These are phyloP conservation scores for Agrypnus murinus DNA, from an alignment of 2,888 invertebrate species.

Conservation along the genomic window DNA sequence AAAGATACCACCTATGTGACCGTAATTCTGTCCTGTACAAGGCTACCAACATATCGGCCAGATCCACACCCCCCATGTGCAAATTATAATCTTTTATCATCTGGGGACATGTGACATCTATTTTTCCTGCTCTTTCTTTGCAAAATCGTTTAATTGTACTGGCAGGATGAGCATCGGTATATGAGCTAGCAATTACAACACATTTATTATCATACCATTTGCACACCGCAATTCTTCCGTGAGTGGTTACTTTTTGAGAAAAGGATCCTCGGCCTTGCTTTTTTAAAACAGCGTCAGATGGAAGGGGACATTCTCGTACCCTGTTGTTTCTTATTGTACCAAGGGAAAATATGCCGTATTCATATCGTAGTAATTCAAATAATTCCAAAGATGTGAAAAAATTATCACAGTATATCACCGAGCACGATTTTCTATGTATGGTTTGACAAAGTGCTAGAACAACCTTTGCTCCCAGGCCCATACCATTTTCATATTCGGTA, in stretches of 20 bases:
- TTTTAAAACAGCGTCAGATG: too few relatives aligned
- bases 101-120: neutral
- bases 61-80: conserved; percentile 16
- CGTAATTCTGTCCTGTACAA: conserved; percentile 10
- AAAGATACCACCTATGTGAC: conserved; percentile 2
- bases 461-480: neutral
- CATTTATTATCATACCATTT: neutral
- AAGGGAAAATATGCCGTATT: neutral
- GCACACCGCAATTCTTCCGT: neutral
- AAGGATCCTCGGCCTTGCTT: neutral
- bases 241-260: neutral
- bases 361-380: too few relatives aligned
- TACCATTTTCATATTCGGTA: neutral
- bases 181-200: too few relatives aligned
- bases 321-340: neutral
- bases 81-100: conserved; percentile 2
- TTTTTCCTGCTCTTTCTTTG: conserved; percentile 2
- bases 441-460: neutral
- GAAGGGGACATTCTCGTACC: neutral
- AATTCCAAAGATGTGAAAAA: too few relatives aligned
- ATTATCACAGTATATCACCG: too few relatives aligned
- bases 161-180: neutral
- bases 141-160: neutral
- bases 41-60: conserved; percentile 12
- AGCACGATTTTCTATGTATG: neutral